Percentiles rank a stretch among this genome's conserved stretches.
Evolutionary conservation across 2,888 invertebrate genomes (phyloP).

Genomic region (Spodoptera exigua): DNA sequence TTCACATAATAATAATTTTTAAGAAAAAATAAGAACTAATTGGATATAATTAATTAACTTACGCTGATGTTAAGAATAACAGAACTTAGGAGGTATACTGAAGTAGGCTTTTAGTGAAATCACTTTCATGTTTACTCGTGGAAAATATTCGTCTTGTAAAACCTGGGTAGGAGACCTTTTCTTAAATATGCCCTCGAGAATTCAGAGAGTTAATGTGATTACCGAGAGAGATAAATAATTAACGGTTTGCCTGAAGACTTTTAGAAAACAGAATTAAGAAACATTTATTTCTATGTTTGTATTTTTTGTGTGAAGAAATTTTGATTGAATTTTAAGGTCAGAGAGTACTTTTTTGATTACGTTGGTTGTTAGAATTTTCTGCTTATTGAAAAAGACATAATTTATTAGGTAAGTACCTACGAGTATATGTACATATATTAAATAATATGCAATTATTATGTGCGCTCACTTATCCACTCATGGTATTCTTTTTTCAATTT

Average conservation of each 20-base stretch:
- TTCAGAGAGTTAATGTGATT: conserved; percentile 39
- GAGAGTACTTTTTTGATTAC: no score
- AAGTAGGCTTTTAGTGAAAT: conserved; percentile 39
- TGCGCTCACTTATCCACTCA: no score
- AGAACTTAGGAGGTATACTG: not conserved
- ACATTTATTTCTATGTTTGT: conserved; percentile 8
- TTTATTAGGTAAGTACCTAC: no score
- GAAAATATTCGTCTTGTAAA: conserved; percentile 39
- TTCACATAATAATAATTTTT: no score
- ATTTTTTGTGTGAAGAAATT: not conserved
- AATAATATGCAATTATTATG: no score
- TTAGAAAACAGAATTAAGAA: conserved; percentile 15
- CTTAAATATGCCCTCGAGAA: conserved; percentile 43
- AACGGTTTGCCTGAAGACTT: not conserved
- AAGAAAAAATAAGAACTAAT: no score
- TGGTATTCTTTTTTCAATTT: no score
- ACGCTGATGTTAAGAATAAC: not conserved
- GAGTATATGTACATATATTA: no score
- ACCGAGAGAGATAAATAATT: conserved; percentile 22
- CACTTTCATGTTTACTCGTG: conserved; percentile 15
- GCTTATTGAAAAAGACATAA: no score
- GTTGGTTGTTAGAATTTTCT: no score
- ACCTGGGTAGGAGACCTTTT: conserved; percentile 19
- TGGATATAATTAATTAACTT: no score
- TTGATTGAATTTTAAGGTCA: no score